phyloP scores from a whole-genome alignment of 2,113 vertebrate genomes.

The Cephalopterus ornatus region DNA sequence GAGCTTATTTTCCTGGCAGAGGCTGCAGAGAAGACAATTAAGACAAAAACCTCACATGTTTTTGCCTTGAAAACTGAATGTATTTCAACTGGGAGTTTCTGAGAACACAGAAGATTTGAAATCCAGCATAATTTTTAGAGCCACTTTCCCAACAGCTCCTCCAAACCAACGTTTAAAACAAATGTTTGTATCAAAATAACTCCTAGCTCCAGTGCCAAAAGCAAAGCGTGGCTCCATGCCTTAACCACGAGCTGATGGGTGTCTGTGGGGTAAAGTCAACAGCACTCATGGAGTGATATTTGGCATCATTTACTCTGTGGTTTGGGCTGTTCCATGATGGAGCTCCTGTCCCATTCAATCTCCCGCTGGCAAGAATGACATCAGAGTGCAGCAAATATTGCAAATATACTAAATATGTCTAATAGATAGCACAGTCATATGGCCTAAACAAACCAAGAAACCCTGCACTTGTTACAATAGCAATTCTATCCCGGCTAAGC shows the following conservation, averaged over 20 bases:
- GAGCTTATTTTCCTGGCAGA: background rate
- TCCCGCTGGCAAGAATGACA: constrained; percentile 7
- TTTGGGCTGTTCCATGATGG: background rate
- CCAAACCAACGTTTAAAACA: background rate
- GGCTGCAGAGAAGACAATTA: background rate
- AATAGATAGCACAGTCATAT: background rate
- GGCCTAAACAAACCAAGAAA: background rate
- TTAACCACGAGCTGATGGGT: no score
- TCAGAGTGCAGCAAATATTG: background rate
- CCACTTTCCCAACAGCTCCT: background rate
- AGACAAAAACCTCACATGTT: background rate
- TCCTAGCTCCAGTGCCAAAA: background rate
- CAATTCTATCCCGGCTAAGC: background rate
- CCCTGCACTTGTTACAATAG: background rate
- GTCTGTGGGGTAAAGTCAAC: no score
- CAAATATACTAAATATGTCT: background rate
- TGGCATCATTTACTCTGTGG: background rate
- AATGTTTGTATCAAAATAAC: background rate
- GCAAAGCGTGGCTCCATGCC: background rate
- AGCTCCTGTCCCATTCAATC: background rate
- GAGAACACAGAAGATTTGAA: background rate
- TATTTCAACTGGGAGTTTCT: background rate
- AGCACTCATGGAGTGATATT: background rate
- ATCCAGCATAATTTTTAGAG: background rate
- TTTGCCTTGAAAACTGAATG: background rate